Evolutionary conservation across 2,113 vertebrate genomes (phyloP), one percentile per base, ranked within the genome.

Genomic region (Noctilio leporinus): DNA sequence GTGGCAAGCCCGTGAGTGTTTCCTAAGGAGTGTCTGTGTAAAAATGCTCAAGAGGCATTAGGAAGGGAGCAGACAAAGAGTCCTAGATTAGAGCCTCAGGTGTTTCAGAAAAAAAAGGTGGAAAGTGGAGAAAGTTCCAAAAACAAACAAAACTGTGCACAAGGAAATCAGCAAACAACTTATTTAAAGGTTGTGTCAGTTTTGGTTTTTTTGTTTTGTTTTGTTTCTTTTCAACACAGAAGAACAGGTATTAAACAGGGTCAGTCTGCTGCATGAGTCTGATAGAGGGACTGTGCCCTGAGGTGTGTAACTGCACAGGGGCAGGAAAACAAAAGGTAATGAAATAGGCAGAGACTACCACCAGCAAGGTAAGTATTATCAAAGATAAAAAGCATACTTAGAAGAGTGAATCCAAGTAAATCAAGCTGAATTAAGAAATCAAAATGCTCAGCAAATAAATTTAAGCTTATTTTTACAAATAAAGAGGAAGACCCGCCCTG

Each of bases 11-110:
- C 49, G 4, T 38, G 51, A 26, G 10, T 51, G 10, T 10, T 38
- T 35, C 64, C 40, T 38, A 14, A 64, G 78, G 20, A 40, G 0
- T 10, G 5, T 35, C 47, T 24, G 8, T 2, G 5, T 26, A 33
- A 22, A 8, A 24, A 22, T 3, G 12, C 26, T n/a, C n/a, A 10
- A 15, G 0, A 33, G 5, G 40, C 38, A 5, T 53, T 1, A 4
- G 9, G 33, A 77, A n/a, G 47, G 49, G 2, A 0, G 64, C 16
- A 28, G 2, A 47, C 15, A 14, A 33, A 26, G 11, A 5, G 11
- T 5, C 15, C 70, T 3, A 1, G 35, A 26, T 53, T 28, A 43
- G 20, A 80, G 33, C 3, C 3, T 5, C 51, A 49, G 76, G 16
- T 24, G 53, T 33, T 49, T 90, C 9, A 45, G 45, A 73, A 75